Percentiles rank a stretch among this genome's conserved stretches.
These are phyloP conservation scores for Hybognathus amarus DNA, from an alignment of 2,797 vertebrate genomes.

Conservation along the genomic window DNA sequence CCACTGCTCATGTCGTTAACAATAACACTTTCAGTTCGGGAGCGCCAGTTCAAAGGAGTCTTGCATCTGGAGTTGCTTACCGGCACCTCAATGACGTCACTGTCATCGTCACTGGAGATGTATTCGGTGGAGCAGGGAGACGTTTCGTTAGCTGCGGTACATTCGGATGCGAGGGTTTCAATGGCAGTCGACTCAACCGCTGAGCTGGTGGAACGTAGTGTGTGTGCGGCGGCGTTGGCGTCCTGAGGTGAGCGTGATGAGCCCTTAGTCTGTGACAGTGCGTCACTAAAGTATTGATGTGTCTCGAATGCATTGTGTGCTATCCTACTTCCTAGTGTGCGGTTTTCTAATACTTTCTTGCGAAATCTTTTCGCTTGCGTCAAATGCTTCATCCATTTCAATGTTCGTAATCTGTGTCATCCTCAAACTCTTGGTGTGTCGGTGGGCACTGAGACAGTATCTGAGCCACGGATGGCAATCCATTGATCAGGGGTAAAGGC, in stretches of 20 bases:
- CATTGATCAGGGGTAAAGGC: conserved; percentile 39
- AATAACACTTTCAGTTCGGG: not conserved
- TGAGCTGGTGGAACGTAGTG: conserved; percentile 66
- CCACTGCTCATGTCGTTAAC: not conserved
- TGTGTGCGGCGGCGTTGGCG: conserved; percentile 44
- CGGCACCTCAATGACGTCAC: conserved; percentile 74
- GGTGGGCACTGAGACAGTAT: conserved; percentile 30
- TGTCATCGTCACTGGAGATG: conserved; percentile 74
- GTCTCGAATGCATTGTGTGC: conserved; percentile 1
- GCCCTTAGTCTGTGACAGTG: conserved; percentile 71
- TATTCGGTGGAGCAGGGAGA: conserved; percentile 46
- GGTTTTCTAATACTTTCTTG: conserved; percentile 16
- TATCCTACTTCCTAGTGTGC: conserved; percentile 12
- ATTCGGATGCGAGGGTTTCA: conserved; percentile 70
- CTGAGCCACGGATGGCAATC: conserved; percentile 16
- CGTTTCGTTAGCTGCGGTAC: conserved; percentile 56
- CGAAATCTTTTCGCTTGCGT: not conserved
- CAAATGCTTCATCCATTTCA: not conserved
- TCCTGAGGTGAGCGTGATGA: conserved; percentile 55
- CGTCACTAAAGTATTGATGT: conserved; percentile 70
- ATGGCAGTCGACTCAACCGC: conserved; percentile 57
- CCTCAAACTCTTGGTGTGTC: conserved; percentile 45
- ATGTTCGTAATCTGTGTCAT: not conserved
- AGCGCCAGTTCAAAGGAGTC: not conserved
- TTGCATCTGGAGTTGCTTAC: conserved; percentile 50